Conservation (phyloP, 2,113 vertebrate genomes). For the Bothrops jararaca region DNA sequence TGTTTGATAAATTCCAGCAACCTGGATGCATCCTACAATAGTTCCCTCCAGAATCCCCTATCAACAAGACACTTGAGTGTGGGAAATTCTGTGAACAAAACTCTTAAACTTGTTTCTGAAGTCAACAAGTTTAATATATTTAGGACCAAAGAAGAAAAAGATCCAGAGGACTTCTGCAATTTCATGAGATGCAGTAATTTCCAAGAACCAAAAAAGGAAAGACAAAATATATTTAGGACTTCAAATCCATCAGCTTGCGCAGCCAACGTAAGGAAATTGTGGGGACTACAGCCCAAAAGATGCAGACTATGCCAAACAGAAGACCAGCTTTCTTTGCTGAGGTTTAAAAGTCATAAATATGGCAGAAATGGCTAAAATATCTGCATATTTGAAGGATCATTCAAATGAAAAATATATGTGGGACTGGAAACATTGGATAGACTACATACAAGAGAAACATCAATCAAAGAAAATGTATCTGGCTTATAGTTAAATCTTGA, state of each 20-base stretch:
- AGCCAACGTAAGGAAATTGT: neutral
- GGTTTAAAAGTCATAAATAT: no score
- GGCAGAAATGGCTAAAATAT: no score
- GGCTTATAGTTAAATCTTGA: no score
- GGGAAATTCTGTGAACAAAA: neutral
- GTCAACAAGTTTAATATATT: neutral
- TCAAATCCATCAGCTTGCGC: neutral
- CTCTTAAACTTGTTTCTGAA: neutral
- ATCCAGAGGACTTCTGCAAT: neutral
- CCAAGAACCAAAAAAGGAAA: neutral
- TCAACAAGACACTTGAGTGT: neutral
- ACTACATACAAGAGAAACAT: no score
- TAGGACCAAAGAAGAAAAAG: neutral
- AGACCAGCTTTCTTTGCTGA: neutral
- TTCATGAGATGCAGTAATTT: neutral
- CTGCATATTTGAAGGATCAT: no score
- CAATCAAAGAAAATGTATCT: no score
- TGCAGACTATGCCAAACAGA: neutral
- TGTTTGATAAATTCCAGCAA: neutral
- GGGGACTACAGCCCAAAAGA: neutral
- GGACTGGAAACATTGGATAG: no score
- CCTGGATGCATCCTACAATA: neutral
- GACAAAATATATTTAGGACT: neutral
- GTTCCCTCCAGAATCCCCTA: neutral
- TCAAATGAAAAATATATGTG: no score